Conservation (phyloP, 2,888 invertebrate species). For the Ectobius pallidus region DNA sequence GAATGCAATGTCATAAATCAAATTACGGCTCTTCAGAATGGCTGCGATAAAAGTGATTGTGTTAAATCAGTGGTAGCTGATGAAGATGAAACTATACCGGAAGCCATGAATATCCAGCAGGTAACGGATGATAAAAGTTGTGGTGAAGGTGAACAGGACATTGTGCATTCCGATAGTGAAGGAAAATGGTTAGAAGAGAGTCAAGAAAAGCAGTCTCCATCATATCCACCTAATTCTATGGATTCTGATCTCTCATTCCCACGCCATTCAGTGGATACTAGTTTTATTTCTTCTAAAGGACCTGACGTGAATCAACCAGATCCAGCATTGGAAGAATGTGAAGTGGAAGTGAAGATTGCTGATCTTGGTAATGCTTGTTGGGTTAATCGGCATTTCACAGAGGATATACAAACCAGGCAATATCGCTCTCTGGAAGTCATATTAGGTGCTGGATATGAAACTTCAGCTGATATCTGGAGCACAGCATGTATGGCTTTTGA, state of each 20-base stretch:
- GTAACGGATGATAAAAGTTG: conserved; percentile 49
- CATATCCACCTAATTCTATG: not conserved
- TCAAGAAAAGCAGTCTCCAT: not conserved
- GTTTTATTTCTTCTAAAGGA: not conserved
- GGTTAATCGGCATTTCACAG: conserved; percentile 76
- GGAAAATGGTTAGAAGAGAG: conserved; percentile 13
- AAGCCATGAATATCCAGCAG: conserved; percentile 46
- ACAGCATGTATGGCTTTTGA: conserved; percentile 99
- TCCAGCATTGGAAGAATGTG: conserved; percentile 86
- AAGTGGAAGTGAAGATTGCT: conserved; percentile 95
- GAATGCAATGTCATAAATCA: conserved; percentile 28
- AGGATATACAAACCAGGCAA: conserved; percentile 85
- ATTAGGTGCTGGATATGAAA: conserved; percentile 76
- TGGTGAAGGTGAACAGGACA: conserved; percentile 46
- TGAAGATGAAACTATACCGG: conserved; percentile 48
- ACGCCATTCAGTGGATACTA: not conserved
- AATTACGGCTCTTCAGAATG: conserved; percentile 40
- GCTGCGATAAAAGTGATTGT: conserved; percentile 35
- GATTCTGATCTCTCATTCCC: too few species aligned
- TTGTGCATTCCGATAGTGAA: conserved; percentile 37
- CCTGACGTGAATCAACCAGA: conserved; percentile 55
- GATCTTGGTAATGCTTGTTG: conserved; percentile 98
- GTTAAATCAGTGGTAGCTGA: conserved; percentile 39
- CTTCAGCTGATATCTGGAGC: conserved; percentile 96
- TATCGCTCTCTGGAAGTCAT: conserved; percentile 81